A percentile compares a stretch with the other conserved stretches of the same genome.
Evolutionary conservation across 23 tunicate species (phyloP).

Genomic region (Clavelina lepadiformis): DNA sequence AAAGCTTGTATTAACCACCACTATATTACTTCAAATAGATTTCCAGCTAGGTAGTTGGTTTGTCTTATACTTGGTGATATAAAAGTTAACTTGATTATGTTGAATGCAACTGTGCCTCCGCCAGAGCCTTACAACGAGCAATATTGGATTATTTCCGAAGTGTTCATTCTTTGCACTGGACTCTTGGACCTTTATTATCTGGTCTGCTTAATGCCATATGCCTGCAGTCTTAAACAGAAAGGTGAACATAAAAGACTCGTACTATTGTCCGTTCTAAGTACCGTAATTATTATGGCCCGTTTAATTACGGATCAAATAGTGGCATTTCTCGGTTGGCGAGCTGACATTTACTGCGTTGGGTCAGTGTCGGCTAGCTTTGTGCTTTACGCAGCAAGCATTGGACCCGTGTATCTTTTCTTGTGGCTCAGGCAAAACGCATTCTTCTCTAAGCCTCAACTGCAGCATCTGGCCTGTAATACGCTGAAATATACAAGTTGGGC

Average conservation of each 20-base stretch:
- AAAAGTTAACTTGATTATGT: neutral
- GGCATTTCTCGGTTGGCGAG: slow-evolving; percentile 60
- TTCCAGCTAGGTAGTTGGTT: neutral
- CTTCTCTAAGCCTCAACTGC: slow-evolving; percentile 38
- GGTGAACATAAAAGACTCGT: neutral
- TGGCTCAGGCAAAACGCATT: slow-evolving; percentile 67
- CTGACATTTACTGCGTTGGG: slow-evolving; percentile 21
- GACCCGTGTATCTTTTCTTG: slow-evolving; percentile 55
- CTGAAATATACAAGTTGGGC: slow-evolving; percentile 22
- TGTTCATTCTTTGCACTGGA: too few relatives aligned
- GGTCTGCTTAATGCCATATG: neutral
- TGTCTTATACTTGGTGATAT: neutral
- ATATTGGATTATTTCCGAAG: slow-evolving; percentile 71
- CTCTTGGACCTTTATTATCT: too few relatives aligned
- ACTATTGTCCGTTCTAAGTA: neutral
- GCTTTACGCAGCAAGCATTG: slow-evolving; percentile 27
- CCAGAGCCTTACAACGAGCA: slow-evolving; percentile 32
- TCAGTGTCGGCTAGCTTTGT: slow-evolving; percentile 36
- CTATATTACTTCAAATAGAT: too few relatives aligned
- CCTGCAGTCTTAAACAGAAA: neutral
- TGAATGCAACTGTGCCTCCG: neutral
- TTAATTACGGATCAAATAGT: slow-evolving; percentile 36
- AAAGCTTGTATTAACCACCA: too few relatives aligned
- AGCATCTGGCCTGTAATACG: slow-evolving; percentile 11
- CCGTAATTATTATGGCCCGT: slow-evolving; percentile 8